Base-by-base conservation (phyloP, 2,113 vertebrate genomes). In the Mustela nigripes region DNA sequence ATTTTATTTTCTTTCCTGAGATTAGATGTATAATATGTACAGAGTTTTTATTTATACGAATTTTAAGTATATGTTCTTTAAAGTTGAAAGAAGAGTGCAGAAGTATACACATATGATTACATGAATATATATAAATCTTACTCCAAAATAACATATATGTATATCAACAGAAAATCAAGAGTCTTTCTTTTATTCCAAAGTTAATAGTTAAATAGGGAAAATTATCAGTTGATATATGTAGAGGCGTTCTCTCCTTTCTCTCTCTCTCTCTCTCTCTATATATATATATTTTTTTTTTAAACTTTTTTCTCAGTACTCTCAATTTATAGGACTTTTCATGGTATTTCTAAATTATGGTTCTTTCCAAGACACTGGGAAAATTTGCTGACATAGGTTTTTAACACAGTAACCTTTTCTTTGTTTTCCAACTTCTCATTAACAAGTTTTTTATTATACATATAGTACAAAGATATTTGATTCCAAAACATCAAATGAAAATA, bases 1-100 rank as follows among this genome's bases (percentile, higher is more conserved):
- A 22, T 63, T 94, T 92, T 82, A 79, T 78, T 95, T 92, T 86
- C 26, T 71, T 94, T 83, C 62, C 19, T 97, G 22, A 48, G 42
- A n/a, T 42, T 45, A 85, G 33, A 5, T 69, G 31, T 58, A 7
- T 79, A 76, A 69, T 31, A 42, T 10, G 67, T 36, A 45, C 9
- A 81, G 10, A 50, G 16, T 22, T 26, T 65, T 91, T 48, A 79
- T 87, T 69, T n/a, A 12, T 56, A 58, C n/a, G 0, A 15, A 1
- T 71, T 94, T 63, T 78, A 90, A 83, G n/a, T 7, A 65, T 14
- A 24, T 36, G 2, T 4, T 67, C 67, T 65, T 50, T 91, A 58
- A 82, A 21, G 60, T 65, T 93, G 16, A 89, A 91, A 88, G 21
- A 69, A 74, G 74, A 92, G 7, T 28, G 3, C 69, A 5, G 62